These are phyloP conservation scores for Oceanodroma leucorhoa DNA, from an alignment of 2,797 vertebrate species.

Conservation along the genomic window DNA sequence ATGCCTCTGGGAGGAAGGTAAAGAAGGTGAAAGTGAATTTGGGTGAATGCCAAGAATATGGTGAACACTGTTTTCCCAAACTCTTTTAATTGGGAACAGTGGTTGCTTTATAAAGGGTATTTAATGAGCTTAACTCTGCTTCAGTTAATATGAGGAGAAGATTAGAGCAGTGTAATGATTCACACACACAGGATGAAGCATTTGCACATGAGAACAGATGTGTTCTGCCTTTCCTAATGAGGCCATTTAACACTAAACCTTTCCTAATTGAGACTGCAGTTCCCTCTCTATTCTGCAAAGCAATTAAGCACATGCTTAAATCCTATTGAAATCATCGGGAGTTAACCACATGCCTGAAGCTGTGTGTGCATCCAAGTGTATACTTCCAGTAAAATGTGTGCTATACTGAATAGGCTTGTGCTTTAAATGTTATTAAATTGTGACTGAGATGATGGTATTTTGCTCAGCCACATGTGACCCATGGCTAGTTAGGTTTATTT, in stretches of 20 bases:
- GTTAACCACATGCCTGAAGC: slow-evolving; percentile 56
- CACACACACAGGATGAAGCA: slow-evolving; percentile 56
- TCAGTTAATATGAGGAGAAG: slow-evolving; percentile 59
- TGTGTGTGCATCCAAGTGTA: slow-evolving; percentile 55
- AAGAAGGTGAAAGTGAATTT: slow-evolving; percentile 42
- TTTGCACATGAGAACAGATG: slow-evolving; percentile 66
- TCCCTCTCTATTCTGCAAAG: slow-evolving; percentile 46
- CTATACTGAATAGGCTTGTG: neutral
- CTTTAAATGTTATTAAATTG: slow-evolving; percentile 37
- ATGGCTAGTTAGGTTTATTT: neutral
- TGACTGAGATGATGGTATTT: slow-evolving; percentile 32
- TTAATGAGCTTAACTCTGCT: slow-evolving; percentile 69
- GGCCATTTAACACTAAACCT: slow-evolving; percentile 68
- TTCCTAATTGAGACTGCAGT: slow-evolving; percentile 59
- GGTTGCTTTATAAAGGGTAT: slow-evolving; percentile 60
- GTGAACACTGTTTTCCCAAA: slow-evolving; percentile 52
- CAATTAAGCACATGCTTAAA: slow-evolving; percentile 67
- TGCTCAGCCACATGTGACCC: neutral
- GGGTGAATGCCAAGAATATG: neutral
- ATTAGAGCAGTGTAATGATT: slow-evolving; percentile 64
- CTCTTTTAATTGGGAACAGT: slow-evolving; percentile 61
- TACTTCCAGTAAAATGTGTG: slow-evolving; percentile 17
- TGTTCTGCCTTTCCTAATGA: slow-evolving; percentile 66
- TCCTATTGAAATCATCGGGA: slow-evolving; percentile 44
- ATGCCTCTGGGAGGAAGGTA: neutral